Conservation (phyloP, 2,888 invertebrate species). For the Lasioglossum leucozonium region DNA sequence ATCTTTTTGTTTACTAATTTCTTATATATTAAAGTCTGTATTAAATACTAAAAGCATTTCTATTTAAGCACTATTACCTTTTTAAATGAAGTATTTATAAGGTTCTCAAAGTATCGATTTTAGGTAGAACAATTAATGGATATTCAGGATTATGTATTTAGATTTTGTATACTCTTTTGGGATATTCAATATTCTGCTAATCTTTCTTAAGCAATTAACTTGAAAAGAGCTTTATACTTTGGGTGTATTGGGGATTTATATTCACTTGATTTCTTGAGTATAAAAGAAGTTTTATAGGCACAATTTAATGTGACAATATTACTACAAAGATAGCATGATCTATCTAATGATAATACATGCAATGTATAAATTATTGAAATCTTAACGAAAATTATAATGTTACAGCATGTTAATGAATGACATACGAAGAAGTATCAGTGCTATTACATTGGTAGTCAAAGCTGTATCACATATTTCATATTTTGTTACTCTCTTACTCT, state of each 20-base stretch:
- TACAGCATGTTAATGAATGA: constrained; percentile 81
- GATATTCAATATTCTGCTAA: constrained; percentile 42
- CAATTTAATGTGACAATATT: constrained; percentile 12
- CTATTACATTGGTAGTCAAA: constrained; percentile 73
- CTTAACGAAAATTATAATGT: constrained; percentile 80
- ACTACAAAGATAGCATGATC: constrained; percentile 17
- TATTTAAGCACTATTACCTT: constrained; percentile 23
- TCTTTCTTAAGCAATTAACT: constrained; percentile 60
- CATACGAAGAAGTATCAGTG: constrained; percentile 75
- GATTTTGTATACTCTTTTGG: constrained; percentile 30
- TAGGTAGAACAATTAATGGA: constrained; percentile 46
- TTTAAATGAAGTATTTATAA: constrained; percentile 19
- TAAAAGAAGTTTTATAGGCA: constrained; percentile 7
- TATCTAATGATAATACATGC: constrained; percentile 7
- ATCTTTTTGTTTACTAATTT: constrained; percentile 53
- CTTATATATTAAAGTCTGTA: constrained; percentile 36
- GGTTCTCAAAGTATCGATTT: constrained; percentile 16
- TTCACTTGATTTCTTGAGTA: constrained; percentile 14
- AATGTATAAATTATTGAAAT: constrained; percentile 49
- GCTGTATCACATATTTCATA: constrained; percentile 59
- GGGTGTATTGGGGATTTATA: constrained; percentile 44
- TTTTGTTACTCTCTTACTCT: constrained; percentile 42
- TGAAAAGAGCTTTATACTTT: constrained; percentile 62
- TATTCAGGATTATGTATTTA: constrained; percentile 25
- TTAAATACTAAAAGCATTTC: constrained; percentile 13